Conservation (phyloP, 2,888 invertebrate species). For the Ormyrus labotus region DNA sequence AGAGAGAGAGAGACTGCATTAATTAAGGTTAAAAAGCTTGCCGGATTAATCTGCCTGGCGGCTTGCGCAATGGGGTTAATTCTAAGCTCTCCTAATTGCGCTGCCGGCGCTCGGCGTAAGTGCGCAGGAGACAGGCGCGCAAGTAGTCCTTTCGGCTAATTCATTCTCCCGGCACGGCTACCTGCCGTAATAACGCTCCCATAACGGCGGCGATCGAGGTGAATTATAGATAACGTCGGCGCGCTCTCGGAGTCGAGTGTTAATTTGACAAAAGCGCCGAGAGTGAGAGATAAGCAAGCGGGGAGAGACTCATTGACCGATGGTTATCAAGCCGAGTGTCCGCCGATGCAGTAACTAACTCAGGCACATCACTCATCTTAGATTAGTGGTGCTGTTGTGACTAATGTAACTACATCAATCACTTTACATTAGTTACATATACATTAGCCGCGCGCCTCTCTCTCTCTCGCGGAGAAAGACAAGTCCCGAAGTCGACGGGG, state of each 20-base stretch:
- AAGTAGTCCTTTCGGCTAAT: constrained; percentile 15
- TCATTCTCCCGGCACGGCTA: neutral
- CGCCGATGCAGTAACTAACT: constrained; percentile 14
- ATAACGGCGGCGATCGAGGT: neutral
- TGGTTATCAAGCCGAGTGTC: constrained; percentile 10
- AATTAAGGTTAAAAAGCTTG: too few relatives aligned
- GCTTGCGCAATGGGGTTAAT: too few relatives aligned
- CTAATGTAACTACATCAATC: constrained; percentile 46
- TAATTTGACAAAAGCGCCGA: constrained; percentile 41
- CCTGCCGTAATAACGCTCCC: neutral
- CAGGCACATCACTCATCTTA: constrained; percentile 14
- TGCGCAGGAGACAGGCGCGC: neutral
- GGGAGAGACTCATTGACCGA: neutral
- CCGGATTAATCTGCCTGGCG: too few relatives aligned
- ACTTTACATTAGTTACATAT: constrained; percentile 15
- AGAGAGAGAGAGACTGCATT: too few relatives aligned
- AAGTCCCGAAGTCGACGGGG: neutral
- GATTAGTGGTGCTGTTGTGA: constrained; percentile 35
- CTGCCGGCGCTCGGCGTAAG: too few relatives aligned
- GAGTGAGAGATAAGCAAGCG: neutral
- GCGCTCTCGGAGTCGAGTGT: constrained; percentile 1
- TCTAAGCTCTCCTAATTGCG: too few relatives aligned
- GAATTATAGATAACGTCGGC: neutral
- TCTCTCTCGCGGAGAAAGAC: neutral
- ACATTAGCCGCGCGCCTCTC: neutral